These are phyloP conservation scores for Ischnus inquisitorius DNA, from an alignment of 2,888 invertebrate genomes.

Conservation along the genomic window DNA sequence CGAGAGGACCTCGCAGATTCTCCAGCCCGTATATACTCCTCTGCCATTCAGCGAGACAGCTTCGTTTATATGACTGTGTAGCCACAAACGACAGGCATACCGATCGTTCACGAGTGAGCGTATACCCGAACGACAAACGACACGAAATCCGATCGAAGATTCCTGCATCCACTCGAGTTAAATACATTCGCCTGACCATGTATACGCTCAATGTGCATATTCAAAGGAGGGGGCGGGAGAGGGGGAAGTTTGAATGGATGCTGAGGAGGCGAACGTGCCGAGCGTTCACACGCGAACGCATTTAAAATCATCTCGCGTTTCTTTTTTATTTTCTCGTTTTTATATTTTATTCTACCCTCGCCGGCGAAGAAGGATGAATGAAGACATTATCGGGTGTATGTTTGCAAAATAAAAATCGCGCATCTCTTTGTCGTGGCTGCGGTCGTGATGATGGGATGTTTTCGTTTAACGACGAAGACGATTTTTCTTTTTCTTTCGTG, in stretches of 20 bases:
- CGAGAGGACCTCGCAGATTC: neutral
- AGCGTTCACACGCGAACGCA: conserved; percentile 6
- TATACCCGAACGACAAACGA: conserved; percentile 43
- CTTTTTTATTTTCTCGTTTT: neutral
- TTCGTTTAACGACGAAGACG: conserved; percentile 14
- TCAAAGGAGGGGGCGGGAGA: neutral
- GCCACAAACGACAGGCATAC: neutral
- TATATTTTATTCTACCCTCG: neutral
- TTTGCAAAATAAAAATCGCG: conserved; percentile 9
- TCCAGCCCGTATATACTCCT: conserved; percentile 15
- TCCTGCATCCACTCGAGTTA: conserved; percentile 17
- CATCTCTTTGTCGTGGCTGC: neutral
- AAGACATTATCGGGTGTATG: conserved; percentile 10
- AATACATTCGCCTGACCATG: neutral
- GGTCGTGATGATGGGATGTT: conserved; percentile 12
- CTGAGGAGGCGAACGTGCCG: neutral
- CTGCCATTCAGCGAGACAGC: conserved; percentile 23
- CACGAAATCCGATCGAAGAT: conserved; percentile 55
- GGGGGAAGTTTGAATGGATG: neutral
- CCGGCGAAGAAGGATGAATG: neutral
- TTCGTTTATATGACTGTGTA: conserved; percentile 36
- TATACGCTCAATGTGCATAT: neutral
- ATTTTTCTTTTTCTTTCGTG: neutral
- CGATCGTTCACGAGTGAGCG: conserved; percentile 20
- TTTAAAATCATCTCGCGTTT: conserved; percentile 10